Conservation (phyloP, 2,888 invertebrate genomes). For the Thumatha senex region DNA sequence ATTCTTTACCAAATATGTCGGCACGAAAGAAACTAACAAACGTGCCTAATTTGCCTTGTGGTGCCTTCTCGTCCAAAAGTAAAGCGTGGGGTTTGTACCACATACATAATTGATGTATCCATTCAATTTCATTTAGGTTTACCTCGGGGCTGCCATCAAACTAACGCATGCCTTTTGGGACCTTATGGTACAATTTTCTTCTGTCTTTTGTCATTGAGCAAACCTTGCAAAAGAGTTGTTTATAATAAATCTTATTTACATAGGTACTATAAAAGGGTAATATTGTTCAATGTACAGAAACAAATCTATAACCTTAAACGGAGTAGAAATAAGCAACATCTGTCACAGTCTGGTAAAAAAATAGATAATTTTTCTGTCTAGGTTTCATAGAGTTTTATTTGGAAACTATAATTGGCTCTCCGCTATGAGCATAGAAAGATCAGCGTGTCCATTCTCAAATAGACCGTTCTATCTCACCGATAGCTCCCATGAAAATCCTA, state of each 20-base stretch:
- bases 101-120: constrained; percentile 25
- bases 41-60: no score
- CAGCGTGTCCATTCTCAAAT: not conserved
- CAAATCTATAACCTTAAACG: no score
- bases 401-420: no score
- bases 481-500: not conserved
- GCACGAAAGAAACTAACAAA: constrained; percentile 2
- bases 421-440: no score
- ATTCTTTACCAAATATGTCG: not conserved
- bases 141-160: constrained; percentile 11
- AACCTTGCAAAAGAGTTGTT: not conserved
- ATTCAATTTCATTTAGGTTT: constrained; percentile 24
- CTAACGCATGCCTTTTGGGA: constrained; percentile 1
- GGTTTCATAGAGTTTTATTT: no score
- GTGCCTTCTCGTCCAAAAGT: not conserved
- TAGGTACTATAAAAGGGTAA: no score
- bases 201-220: not conserved
- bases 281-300: no score
- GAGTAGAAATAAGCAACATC: no score
- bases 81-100: constrained; percentile 9
- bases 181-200: not conserved
- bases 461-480: not conserved
- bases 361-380: no score
- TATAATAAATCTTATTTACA: not conserved
- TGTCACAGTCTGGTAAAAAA: no score